These are phyloP conservation scores for Montipora capitata DNA, from an alignment of 92 coral and sea anemone species.

Conservation along the genomic window DNA sequence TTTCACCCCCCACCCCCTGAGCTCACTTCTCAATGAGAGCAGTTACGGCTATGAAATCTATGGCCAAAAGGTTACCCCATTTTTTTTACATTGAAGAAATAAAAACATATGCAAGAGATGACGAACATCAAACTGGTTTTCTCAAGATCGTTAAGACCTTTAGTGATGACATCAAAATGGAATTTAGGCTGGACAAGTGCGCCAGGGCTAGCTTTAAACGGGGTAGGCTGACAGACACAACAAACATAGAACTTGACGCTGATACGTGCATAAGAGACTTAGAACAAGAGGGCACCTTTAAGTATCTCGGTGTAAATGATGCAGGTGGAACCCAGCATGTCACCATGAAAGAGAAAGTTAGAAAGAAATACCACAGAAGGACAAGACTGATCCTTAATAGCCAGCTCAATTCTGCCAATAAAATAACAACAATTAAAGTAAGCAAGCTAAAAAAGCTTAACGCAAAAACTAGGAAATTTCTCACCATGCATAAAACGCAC, in stretches of 20 bases:
- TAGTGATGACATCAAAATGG: slow-evolving; percentile 49
- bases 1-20: slow-evolving; percentile 29
- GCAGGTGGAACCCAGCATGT: slow-evolving; percentile 32
- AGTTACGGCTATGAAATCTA: slow-evolving; percentile 12
- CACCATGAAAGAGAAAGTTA: slow-evolving; percentile 39
- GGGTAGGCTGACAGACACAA: neutral
- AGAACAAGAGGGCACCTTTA: slow-evolving; percentile 31
- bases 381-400: slow-evolving; percentile 14
- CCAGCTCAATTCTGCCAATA: slow-evolving; percentile 55
- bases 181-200: slow-evolving; percentile 29
- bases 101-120: neutral
- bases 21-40: slow-evolving; percentile 10
- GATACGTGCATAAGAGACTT: slow-evolving; percentile 20
- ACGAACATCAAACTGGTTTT: neutral
- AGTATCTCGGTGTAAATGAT: slow-evolving; percentile 20
- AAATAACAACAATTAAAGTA: slow-evolving; percentile 35
- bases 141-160: slow-evolving; percentile 18
- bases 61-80: neutral
- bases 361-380: slow-evolving; percentile 48
- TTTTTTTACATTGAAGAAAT: slow-evolving; percentile 11
- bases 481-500: slow-evolving; percentile 24
- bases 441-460: slow-evolving; percentile 4
- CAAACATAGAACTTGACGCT: slow-evolving; percentile 23
- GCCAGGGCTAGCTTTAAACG: slow-evolving; percentile 8
- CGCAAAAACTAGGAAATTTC: neutral